phyloP scores from a whole-genome alignment of 2,888 invertebrate species.

The Protodeltote pygarga region DNA sequence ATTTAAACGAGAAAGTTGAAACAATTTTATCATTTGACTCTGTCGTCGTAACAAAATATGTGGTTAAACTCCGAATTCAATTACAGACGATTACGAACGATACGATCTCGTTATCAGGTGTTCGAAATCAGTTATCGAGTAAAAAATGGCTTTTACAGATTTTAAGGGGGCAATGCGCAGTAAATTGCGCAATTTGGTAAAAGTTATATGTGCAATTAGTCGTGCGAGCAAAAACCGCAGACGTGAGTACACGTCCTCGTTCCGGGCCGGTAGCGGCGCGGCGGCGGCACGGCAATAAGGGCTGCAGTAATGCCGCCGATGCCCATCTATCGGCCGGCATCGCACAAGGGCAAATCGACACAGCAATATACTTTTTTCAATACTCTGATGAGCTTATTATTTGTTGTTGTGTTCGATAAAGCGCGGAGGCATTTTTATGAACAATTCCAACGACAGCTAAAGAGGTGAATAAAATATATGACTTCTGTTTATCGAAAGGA shows the following conservation, averaged over 20 bases:
- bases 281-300: conserved; percentile 59
- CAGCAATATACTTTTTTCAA: conserved; percentile 53
- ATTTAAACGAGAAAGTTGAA: conserved; percentile 64
- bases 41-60: conserved; percentile 41
- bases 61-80: conserved; percentile 51
- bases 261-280: conserved; percentile 23
- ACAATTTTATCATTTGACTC: conserved; percentile 45
- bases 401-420: conserved; percentile 36
- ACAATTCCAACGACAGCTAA: conserved; percentile 12
- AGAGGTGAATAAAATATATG: conserved; percentile 3
- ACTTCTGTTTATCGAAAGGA: conserved; percentile 5
- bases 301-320: conserved; percentile 60
- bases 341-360: conserved; percentile 54
- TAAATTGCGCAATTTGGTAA: conserved; percentile 74
- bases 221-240: conserved; percentile 64
- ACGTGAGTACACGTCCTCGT: conserved; percentile 62
- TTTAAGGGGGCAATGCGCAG: conserved; percentile 54
- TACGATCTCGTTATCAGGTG: conserved; percentile 58
- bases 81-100: conserved; percentile 51
- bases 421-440: conserved; percentile 24
- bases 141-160: conserved; percentile 59
- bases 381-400: conserved; percentile 39
- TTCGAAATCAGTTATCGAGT: conserved; percentile 56
- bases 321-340: conserved; percentile 61
- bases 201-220: conserved; percentile 74